Conservation (phyloP, 2,888 invertebrate species). For the Slavum lentiscoides region DNA sequence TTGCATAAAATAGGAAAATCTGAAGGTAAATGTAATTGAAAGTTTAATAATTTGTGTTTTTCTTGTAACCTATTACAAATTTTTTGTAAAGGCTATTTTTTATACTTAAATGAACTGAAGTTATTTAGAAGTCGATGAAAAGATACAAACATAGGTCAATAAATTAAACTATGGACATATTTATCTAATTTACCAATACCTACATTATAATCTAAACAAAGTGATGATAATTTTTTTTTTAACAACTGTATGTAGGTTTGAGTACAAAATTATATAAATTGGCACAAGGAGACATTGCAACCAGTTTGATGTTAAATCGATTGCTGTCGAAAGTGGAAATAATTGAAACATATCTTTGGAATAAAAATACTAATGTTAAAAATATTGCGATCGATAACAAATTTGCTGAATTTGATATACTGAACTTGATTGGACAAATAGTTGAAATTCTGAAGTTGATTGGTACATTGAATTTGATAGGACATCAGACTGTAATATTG, state of each 20-base stretch:
- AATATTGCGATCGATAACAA: neutral
- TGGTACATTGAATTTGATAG: neutral
- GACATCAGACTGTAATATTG: too few species aligned
- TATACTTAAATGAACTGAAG: neutral
- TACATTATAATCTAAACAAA: too few species aligned
- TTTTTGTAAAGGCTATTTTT: constrained; percentile 7
- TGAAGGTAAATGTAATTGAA: neutral
- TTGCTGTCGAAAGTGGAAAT: neutral
- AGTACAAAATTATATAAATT: too few species aligned
- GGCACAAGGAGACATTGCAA: neutral
- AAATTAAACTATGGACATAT: constrained; percentile 8
- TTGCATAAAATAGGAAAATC: constrained; percentile 5
- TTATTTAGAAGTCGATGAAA: neutral
- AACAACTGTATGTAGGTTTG: too few species aligned
- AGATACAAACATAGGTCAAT: constrained; percentile 7
- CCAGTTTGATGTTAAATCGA: constrained; percentile 1
- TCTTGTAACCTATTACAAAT: constrained; percentile 8
- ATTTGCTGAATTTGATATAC: neutral
- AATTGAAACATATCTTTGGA: neutral
- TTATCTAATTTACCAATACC: too few species aligned
- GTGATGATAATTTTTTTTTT: too few species aligned
- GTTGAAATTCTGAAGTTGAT: neutral
- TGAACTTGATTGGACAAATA: neutral
- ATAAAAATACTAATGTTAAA: neutral
- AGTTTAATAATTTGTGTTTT: constrained; percentile 10